phyloP scores from a whole-genome alignment of 2,797 vertebrate species.

The Pitangus sulphuratus region DNA sequence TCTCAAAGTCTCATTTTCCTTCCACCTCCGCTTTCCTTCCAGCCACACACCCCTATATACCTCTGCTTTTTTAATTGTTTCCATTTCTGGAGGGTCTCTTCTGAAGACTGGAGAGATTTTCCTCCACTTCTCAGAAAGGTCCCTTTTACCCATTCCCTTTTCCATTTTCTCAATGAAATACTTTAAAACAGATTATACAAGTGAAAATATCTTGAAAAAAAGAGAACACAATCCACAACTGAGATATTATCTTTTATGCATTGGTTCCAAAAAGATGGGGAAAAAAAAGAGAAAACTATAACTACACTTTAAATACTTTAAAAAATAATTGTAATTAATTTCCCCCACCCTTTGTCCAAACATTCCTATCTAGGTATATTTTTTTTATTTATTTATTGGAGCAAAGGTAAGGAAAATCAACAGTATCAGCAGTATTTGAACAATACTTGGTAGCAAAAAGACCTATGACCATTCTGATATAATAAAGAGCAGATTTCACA shows the following conservation, averaged over 20 bases:
- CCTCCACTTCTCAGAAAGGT: background rate
- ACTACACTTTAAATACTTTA: background rate
- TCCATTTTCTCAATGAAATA: background rate
- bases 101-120: background rate
- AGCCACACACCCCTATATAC: fast-evolving
- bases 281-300: background rate
- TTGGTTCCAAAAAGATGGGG: background rate
- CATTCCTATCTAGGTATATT: fast-evolving
- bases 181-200: background rate
- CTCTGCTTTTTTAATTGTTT: background rate
- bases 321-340: background rate
- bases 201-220: background rate
- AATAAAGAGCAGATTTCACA: background rate
- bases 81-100: background rate
- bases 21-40: fast-evolving
- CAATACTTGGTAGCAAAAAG: background rate
- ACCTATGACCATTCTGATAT: background rate
- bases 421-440: background rate
- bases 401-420: background rate
- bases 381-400: background rate
- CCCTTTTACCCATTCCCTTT: background rate
- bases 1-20: background rate
- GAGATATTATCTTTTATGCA: background rate
- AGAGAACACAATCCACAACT: fast-evolving
- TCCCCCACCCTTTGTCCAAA: background rate